Evolutionary conservation across 2,797 vertebrate genomes (phyloP), one percentile per base, ranked within the genome.

Genomic region (Dendrocincla tyrannina): DNA sequence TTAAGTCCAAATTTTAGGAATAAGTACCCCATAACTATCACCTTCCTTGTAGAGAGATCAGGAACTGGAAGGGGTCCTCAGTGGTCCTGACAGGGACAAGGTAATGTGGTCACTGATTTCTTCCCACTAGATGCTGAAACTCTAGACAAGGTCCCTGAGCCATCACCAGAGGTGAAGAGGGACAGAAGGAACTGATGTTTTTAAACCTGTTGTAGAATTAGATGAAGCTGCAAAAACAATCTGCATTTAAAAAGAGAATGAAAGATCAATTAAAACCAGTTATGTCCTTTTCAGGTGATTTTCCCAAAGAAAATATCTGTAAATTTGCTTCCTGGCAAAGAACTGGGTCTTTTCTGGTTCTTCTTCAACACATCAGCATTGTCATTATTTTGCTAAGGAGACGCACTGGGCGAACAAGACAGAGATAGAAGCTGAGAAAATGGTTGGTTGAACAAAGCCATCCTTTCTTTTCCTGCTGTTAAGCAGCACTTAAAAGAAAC

Each of bases 401-500:
- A 73, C 8, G 1, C n/a, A 56, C 37, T 76, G 79, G 69, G 82
- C 0, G 1, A 94, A 89, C 73, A 91, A 92, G 89, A 72, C 67
- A 79, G 73, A 94, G 69, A 76, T 42, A 88, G 91, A 96, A 89
- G 82, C 69, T 84, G 92, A 83, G 78, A 78, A 96, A 95, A 94
- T 35, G 72, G 64, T 84, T 91, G 87, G 90, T 67, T 92, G 91
- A 94, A 93, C 81, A 94, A 97, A 95, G 87, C 63, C 75, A 80
- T 91, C 86, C 76, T 89, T 93, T 94, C 78, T 95, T 88, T 95
- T 80, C 78, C 75, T 91, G 83, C 89, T 91, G 66, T 94, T 95
- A 92, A 85, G 70, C 77, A 91, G 82, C 79, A 85, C 82, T 95
- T 95, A 59, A 93, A 95, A 96, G 91, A 96, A 94, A 88, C 81